Base-by-base conservation (phyloP, 2,797 vertebrate species). In the Strix occidentalis region DNA sequence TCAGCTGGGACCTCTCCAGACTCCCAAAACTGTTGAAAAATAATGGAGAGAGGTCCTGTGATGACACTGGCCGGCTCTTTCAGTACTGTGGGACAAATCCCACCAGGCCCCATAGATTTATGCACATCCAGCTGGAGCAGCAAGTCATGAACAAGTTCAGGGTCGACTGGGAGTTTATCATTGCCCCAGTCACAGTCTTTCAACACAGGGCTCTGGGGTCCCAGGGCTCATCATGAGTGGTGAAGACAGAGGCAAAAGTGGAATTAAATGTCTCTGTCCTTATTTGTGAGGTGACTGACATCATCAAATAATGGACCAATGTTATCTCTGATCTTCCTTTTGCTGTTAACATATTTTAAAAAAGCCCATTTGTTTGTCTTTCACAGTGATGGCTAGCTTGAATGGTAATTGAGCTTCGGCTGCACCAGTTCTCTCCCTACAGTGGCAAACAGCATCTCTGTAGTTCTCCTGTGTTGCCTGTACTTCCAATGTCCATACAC, bases 401-500 rank as follows among this genome's bases (percentile, higher is more conserved):
- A 69, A 58, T 7, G 8, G 29, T 50, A n/a, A 28, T 9, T 1
- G 4, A 45, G 50, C 26, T 54, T 66, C 45, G 50, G 9, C 61
- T 9, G 6, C 28, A 33, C 5, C 8, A 13, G 20, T 57, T 80
- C 48, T 46, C 43, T 57, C 28, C 17, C 17, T 68, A 6, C 28
- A 16, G 43, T n/a, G 20, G 24, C 2, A 3, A 69, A 58, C 17
- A 37, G 16, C n/a, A 29, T 46, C 46, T 51, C 61, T 69, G 28
- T 69, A 28, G 35, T 51, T 24, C 12, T 82, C 31, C 45, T 3
- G 4, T 43, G 31, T 82, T 1, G 0, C 57, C 28, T 61, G 53
- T 45, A 15, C 57, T 71, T 86, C 20, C 58, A 43, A 0, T 13
- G 21, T 66, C 35, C 0, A 0, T 54, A 50, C 4, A 8, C 11